Conservation (phyloP, 2,113 vertebrate genomes). For the Nothobranchius kuhntae region DNA sequence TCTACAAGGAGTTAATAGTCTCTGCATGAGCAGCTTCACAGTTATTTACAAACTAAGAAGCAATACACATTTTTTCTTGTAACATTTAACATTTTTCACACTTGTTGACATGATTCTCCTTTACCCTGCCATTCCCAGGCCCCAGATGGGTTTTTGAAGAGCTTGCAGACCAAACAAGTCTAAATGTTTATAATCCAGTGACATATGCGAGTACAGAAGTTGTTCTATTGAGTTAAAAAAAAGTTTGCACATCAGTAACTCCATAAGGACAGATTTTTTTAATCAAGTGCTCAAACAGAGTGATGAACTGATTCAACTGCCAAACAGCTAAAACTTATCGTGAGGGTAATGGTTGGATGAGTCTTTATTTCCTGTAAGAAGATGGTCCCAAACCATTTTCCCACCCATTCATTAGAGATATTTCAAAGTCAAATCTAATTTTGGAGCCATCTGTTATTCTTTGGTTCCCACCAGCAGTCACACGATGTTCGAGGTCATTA, state of each 20-base stretch:
- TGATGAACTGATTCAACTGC: slow-evolving; percentile 45
- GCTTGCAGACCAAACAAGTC: slow-evolving; percentile 2
- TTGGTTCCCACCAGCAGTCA: slow-evolving; percentile 25
- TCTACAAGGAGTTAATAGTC: too few species aligned
- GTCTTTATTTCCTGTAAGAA: slow-evolving; percentile 64
- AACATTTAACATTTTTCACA: not conserved
- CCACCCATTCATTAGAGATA: slow-evolving; percentile 44
- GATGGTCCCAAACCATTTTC: slow-evolving; percentile 37
- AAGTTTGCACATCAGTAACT: slow-evolving; percentile 1
- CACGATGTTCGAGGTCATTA: not conserved
- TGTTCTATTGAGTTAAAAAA: slow-evolving; percentile 2
- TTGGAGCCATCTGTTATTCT: slow-evolving; percentile 2
- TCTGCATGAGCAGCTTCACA: not conserved
- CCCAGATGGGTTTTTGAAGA: not conserved
- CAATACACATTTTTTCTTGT: not conserved
- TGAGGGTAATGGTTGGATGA: slow-evolving; percentile 64
- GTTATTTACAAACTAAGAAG: not conserved
- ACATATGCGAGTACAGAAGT: not conserved
- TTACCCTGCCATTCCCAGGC: not conserved
- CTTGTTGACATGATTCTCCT: not conserved
- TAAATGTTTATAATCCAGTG: slow-evolving; percentile 12
- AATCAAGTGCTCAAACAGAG: slow-evolving; percentile 11
- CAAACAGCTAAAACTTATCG: slow-evolving; percentile 47
- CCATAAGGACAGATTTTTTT: slow-evolving; percentile 18
- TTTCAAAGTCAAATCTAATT: slow-evolving; percentile 47